Evolutionary conservation across 2,888 invertebrate genomes (phyloP).

Genomic region (Cephonodes hylas): DNA sequence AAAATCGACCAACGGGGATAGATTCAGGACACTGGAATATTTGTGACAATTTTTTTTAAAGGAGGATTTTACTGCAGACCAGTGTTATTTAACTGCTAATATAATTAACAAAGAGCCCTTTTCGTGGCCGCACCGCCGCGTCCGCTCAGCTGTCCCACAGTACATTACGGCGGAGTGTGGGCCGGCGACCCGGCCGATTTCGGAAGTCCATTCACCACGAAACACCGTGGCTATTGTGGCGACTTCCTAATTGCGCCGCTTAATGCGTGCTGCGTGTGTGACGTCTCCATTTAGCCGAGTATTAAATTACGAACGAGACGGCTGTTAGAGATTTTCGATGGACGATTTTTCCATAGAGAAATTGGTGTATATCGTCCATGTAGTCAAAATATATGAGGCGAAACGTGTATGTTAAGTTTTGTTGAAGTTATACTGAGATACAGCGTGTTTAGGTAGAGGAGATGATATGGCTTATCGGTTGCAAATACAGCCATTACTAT

Average conservation of each 20-base stretch:
- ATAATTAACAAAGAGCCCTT: no score
- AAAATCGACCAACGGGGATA: no score
- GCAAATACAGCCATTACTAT: no score
- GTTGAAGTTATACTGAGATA: no score
- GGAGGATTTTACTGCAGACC: no score
- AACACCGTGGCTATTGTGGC: background rate
- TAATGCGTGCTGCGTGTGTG: background rate
- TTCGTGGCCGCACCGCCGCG: background rate
- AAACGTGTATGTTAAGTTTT: background rate
- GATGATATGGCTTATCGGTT: no score
- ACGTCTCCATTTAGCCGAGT: background rate
- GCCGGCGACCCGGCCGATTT: background rate
- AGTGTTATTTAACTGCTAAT: no score
- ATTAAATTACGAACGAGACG: background rate
- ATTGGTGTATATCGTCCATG: background rate
- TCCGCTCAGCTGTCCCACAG: constrained; percentile 1
- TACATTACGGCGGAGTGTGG: constrained; percentile 1
- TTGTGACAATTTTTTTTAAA: no score
- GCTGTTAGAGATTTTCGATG: background rate
- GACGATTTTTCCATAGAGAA: background rate
- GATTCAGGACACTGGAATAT: no score
- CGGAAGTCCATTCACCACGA: background rate
- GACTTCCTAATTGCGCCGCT: background rate
- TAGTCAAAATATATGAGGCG: background rate
- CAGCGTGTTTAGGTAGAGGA: no score